Conservation (phyloP, 2,797 vertebrate species). For the Hipposideros larvatus region DNA sequence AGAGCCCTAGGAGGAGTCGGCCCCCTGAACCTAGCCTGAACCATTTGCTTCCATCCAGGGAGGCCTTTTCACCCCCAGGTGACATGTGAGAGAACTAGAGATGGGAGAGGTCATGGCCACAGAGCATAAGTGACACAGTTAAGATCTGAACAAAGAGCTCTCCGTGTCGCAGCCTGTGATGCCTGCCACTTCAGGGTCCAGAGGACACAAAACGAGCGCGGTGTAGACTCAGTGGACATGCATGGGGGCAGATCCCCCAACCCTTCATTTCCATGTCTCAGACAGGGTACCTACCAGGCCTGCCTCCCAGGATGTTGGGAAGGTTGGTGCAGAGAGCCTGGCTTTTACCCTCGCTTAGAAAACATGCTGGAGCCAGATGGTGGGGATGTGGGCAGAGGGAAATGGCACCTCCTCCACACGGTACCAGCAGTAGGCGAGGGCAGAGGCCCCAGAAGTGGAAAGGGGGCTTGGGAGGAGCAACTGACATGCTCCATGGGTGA, state of each 20-base stretch:
- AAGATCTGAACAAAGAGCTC: background rate
- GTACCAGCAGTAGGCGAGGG: background rate
- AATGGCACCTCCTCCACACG: background rate
- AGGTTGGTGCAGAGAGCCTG: background rate
- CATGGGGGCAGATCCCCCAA: background rate
- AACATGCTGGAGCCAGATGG: background rate
- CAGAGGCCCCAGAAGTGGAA: background rate
- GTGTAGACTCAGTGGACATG: background rate
- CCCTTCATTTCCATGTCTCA: background rate
- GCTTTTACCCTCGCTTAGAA: background rate
- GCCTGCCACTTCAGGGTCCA: background rate
- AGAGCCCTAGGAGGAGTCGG: background rate
- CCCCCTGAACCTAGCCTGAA: background rate
- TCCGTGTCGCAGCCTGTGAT: background rate
- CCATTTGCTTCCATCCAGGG: background rate
- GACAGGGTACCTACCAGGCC: background rate
- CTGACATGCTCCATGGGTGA: background rate
- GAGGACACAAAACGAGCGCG: background rate
- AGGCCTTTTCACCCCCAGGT: background rate
- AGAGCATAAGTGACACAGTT: background rate
- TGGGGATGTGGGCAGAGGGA: background rate
- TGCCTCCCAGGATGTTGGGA: background rate
- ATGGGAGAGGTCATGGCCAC: background rate
- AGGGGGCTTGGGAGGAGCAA: background rate
- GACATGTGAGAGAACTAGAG: background rate